Percentiles rank a stretch among this genome's conserved stretches.
Evolutionary conservation across 1,140 invertebrate genomes (phyloP).

Genomic region (Camponotus vicinus): DNA sequence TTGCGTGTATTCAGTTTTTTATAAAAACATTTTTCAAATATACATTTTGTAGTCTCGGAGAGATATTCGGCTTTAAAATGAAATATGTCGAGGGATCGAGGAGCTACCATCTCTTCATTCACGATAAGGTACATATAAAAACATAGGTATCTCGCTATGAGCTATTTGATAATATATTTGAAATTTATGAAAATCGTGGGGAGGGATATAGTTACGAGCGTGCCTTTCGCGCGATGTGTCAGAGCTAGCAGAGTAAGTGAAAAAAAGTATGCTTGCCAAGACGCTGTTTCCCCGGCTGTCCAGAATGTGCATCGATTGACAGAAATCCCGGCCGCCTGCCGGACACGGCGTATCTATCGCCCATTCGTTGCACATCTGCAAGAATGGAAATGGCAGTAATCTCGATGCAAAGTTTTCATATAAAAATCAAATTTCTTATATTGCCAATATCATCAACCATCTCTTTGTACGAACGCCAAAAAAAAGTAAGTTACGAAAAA

Average conservation of each 20-base stretch:
- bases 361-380: conserved; percentile 88
- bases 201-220: background rate
- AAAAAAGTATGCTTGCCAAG: conserved; percentile 81
- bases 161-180: conserved; percentile 2
- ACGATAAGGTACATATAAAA: conserved; percentile 16
- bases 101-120: background rate
- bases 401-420: background rate
- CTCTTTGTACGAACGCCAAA: background rate
- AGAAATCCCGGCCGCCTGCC: conserved; percentile 88
- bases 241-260: background rate
- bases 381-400: conserved; percentile 48
- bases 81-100: conserved; percentile 9
- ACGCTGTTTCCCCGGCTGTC: conserved; percentile 89
- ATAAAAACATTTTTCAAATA: background rate
- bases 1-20: background rate
- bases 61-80: conserved; percentile 1
- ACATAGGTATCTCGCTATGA: background rate
- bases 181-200: conserved; percentile 41
- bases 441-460: conserved; percentile 38
- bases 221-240: background rate
- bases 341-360: conserved; percentile 89
- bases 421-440: background rate
- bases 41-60: background rate
- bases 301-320: conserved; percentile 89
- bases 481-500: background rate